A percentile compares a stretch with the other conserved stretches of the same genome.
These are phyloP conservation scores for Himalopsyche tibetana DNA, from an alignment of 2,888 invertebrate species.

Conservation along the genomic window DNA sequence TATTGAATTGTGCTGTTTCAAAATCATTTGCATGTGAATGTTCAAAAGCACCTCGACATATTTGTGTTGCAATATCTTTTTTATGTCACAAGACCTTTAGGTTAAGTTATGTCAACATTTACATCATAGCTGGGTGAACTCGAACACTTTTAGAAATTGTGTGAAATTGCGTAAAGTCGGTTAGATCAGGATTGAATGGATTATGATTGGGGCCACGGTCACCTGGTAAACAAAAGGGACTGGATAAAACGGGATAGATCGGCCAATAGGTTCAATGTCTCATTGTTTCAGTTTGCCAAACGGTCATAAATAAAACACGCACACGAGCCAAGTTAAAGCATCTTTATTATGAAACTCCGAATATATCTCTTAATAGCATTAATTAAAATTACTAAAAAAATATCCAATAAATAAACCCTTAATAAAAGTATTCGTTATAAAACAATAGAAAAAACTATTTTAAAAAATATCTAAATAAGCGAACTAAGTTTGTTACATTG, in stretches of 20 bases:
- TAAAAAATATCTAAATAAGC: conserved; percentile 67
- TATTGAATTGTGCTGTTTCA: not conserved
- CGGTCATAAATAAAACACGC: conserved; percentile 49
- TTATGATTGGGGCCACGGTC: conserved; percentile 9
- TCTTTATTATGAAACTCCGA: conserved; percentile 73
- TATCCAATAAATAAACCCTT: conserved; percentile 66
- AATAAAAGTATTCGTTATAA: conserved; percentile 62
- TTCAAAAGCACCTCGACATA: not conserved
- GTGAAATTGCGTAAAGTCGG: conserved; percentile 2
- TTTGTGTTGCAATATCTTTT: not conserved
- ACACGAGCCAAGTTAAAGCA: conserved; percentile 46
- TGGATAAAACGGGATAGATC: conserved; percentile 43
- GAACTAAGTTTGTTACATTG: conserved; percentile 24
- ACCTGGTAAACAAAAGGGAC: not conserved
- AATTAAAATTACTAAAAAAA: conserved; percentile 69
- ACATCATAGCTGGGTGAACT: not conserved
- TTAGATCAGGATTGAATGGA: not conserved
- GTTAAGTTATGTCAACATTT: conserved; percentile 2
- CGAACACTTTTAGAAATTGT: not conserved
- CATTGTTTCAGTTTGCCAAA: conserved; percentile 57
- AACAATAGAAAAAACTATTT: conserved; percentile 70
- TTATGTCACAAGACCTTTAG: not conserved
- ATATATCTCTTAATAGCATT: conserved; percentile 75
- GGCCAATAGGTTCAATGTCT: conserved; percentile 57
- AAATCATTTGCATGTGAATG: not conserved